Evolutionary conservation across 2,888 invertebrate species (phyloP), one percentile per base, ranked within the genome.

Genomic region (Sesia bembeciformis): DNA sequence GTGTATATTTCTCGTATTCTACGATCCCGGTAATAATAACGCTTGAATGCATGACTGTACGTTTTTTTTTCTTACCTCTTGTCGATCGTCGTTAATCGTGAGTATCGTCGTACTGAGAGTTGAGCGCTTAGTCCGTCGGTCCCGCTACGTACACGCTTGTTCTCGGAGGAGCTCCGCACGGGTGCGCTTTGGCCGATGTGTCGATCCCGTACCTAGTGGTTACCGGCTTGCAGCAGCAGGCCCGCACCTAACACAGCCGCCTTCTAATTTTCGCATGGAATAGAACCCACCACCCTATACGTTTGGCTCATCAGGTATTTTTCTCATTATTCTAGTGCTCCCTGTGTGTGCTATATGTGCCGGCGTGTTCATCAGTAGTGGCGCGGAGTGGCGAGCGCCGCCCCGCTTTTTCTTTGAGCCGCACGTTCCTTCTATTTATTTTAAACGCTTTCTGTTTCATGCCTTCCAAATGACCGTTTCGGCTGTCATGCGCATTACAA

Each of bases 41-140:
- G 94, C 94, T 94, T 94, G 92, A 92, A 93, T 94, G 94, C 94
- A 94, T 94, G 94, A 92, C 93, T 93, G 93, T 94, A 94, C 93
- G 94, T 94, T 94, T 94, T 77, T 86, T 23, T 23, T 90, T 88
- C 87, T 88, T 89, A 88, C 86, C 85, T 89, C 84, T 84, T 84
- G 83, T 85, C 81, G 80, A 83, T 81, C 84, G 84, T 83, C 85
- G 82, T 86, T 74, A 73, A 74, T 77, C 85, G 84, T 78, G 81
- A 81, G 76, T 81, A 79, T 80, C 83, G 85, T 82, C 85, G 84
- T 82, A 80, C 84, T 83, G 84, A 85, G 84, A 83, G 84, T 84
- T 81, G 81, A 83, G 79, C 83, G 87, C 87, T 85, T 84, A 81
- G 84, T 85, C 81, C 84, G 84, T 83, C 80, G 84, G 80, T 81